Base-by-base conservation (phyloP, 2,888 invertebrate genomes). In the Hedychridium roseum region DNA sequence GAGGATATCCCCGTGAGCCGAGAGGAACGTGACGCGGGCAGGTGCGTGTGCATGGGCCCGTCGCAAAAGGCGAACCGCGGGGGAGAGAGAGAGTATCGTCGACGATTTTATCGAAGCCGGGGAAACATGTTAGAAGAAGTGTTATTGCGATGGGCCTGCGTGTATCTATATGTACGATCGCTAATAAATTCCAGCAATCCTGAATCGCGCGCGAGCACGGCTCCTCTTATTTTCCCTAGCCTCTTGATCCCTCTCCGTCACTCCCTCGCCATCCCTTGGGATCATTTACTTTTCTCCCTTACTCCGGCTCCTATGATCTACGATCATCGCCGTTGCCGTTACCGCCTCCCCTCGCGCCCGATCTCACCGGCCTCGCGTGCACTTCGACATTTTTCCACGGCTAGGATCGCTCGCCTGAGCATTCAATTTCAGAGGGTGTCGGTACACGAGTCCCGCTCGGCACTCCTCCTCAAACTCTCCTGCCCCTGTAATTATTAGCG, bases 71-170 rank as follows among this genome's bases (percentile, higher is more conserved):
- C 40, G 51, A 57, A 68, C 57, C 50, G 55, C 58, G 65, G n/a
- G n/a, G n/a, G n/a, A n/a, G n/a, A n/a, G n/a, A n/a, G n/a, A n/a
- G n/a, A n/a, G n/a, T n/a, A 70, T 60, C 57, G 57, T 42, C 66
- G 68, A 71, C 63, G 73, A 73, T 73, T 72, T 73, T 73, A 73
- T 73, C 73, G 66, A 65, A 66, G 59, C 57, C 45, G 62, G 55
- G 64, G 54, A 66, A 73, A 74, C 73, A 71, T 74, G 73, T 68
- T 73, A 69, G 71, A 67, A 70, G 72, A 70, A 73, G 73, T 70
- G 70, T 73, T 73, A 73, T 70, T 72, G 69, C 70, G 63, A 68
- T 66, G 68, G 57, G 60, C 59, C 64, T 54, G n/a, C n/a, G 55
- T 70, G 62, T 71, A 74, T 74, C 73, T 73, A 60, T 71, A 60